A percentile compares a stretch with the other conserved stretches of the same genome.
Evolutionary conservation across 1,140 invertebrate genomes (phyloP).

Genomic region (Drosophila albomicans): DNA sequence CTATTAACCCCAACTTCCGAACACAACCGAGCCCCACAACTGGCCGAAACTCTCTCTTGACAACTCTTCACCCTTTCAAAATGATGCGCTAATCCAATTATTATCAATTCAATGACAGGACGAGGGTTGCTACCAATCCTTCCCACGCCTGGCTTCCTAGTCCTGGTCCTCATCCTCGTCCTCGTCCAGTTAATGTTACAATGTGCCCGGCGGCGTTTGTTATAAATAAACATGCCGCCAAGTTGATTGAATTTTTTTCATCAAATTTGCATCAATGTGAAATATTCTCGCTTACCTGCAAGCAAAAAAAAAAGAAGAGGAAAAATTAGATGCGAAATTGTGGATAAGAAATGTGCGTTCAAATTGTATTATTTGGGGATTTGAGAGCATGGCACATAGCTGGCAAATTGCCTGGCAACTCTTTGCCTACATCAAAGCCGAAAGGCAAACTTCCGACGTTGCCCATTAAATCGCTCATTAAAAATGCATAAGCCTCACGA

Average conservation of each 20-base stretch:
- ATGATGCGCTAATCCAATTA: slow-evolving; percentile 83
- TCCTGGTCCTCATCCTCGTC: neutral
- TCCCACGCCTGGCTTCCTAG: neutral
- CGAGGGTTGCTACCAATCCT: slow-evolving; percentile 24
- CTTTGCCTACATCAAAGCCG: slow-evolving; percentile 71
- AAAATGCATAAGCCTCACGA: slow-evolving; percentile 61
- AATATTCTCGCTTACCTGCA: slow-evolving; percentile 61
- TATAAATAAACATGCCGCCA: slow-evolving; percentile 68
- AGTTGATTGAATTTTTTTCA: slow-evolving; percentile 50
- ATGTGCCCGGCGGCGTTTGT: slow-evolving; percentile 42
- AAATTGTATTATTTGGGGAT: slow-evolving; percentile 27
- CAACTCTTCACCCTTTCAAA: slow-evolving; percentile 29
- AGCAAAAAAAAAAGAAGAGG: slow-evolving; percentile 43
- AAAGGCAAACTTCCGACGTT: slow-evolving; percentile 30
- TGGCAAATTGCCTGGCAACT: slow-evolving; percentile 47
- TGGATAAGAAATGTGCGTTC: slow-evolving; percentile 1
- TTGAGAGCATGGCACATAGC: slow-evolving; percentile 23
- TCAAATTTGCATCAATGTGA: slow-evolving; percentile 23
- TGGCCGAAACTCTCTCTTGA: slow-evolving; percentile 35
- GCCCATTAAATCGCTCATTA: slow-evolving; percentile 66
- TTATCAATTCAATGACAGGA: slow-evolving; percentile 82
- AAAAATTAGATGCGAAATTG: neutral
- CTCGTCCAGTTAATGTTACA: slow-evolving; percentile 9
- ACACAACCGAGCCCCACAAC: slow-evolving; percentile 18
- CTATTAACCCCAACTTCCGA: slow-evolving; percentile 59